Conservation (phyloP, 2,113 vertebrate genomes). For the Chaenocephalus aceratus region DNA sequence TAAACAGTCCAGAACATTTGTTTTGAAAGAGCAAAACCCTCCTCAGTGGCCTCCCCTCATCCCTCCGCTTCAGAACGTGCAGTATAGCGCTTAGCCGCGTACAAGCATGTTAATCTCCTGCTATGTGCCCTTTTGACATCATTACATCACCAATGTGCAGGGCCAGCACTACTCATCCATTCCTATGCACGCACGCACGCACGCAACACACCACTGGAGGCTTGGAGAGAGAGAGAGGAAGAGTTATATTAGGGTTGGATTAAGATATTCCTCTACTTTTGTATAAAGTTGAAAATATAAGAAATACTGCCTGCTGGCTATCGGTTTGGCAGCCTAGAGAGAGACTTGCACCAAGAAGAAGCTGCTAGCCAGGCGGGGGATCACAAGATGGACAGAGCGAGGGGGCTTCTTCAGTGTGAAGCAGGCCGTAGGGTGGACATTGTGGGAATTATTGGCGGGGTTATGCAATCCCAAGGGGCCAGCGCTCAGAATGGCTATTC, state of each 20-base stretch:
- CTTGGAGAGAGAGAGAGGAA: conserved; percentile 10
- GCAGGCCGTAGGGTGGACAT: conserved; percentile 18
- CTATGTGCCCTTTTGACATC: conserved; percentile 75
- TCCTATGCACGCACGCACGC: conserved; percentile 4
- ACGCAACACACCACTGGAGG: conserved; percentile 13
- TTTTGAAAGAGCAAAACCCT: conserved; percentile 43
- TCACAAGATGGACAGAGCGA: conserved; percentile 6
- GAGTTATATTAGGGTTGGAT: conserved; percentile 37
- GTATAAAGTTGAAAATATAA: conserved; percentile 38
- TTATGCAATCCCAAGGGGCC: conserved; percentile 65
- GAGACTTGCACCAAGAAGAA: conserved; percentile 18
- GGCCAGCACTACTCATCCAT: conserved; percentile 62
- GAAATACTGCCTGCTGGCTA: conserved; percentile 20
- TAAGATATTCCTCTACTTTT: conserved; percentile 46
- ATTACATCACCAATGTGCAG: conserved; percentile 68
- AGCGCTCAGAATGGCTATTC: conserved; percentile 54
- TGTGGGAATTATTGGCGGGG: conserved; percentile 54
- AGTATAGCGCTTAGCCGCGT: conserved; percentile 38
- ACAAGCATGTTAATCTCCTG: conserved; percentile 67
- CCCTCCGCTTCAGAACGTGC: conserved; percentile 30
- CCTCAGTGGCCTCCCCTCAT: background rate
- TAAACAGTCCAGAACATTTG: conserved; percentile 22
- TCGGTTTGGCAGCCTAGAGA: conserved; percentile 29
- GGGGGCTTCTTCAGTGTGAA: conserved; percentile 21
- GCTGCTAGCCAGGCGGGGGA: conserved; percentile 7